phyloP scores from a whole-genome alignment of 2,888 invertebrate genomes.

The Amphimallon solstitiale region DNA sequence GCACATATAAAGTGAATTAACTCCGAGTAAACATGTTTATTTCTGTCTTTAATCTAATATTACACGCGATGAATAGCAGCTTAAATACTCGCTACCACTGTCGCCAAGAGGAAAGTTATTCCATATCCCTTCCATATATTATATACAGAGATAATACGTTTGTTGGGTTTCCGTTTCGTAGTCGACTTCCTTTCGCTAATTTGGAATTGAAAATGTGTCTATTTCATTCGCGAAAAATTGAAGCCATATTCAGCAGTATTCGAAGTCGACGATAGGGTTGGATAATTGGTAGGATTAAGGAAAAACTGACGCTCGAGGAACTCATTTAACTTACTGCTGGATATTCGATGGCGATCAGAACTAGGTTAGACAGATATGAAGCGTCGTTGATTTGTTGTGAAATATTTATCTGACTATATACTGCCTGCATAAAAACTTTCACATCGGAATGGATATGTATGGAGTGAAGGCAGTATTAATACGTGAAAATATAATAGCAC shows the following conservation, averaged over 20 bases:
- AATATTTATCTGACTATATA: not conserved
- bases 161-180: conserved; percentile 4
- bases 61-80: conserved; percentile 25
- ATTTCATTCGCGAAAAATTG: conserved; percentile 12
- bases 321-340: conserved; percentile 3
- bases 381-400: not conserved
- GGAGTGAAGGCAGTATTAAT: no score
- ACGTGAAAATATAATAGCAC: no score
- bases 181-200: conserved; percentile 7
- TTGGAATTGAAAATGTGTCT: conserved; percentile 22
- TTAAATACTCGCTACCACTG: conserved; percentile 13
- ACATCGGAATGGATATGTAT: no score
- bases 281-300: conserved; percentile 29
- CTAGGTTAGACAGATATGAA: conserved; percentile 1
- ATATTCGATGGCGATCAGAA: not conserved
- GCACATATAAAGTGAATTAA: conserved; percentile 25
- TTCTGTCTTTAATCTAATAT: conserved; percentile 28
- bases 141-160: not conserved
- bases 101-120: conserved; percentile 11
- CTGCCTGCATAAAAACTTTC: no score
- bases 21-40: conserved; percentile 28
- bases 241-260: conserved; percentile 4
- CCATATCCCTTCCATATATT: no score
- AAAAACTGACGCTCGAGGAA: conserved; percentile 14
- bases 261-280: not conserved